Percentiles rank a stretch among this genome's conserved stretches.
These are phyloP conservation scores for Zosterops borbonicus DNA, from an alignment of 2,113 vertebrate species.

Conservation along the genomic window DNA sequence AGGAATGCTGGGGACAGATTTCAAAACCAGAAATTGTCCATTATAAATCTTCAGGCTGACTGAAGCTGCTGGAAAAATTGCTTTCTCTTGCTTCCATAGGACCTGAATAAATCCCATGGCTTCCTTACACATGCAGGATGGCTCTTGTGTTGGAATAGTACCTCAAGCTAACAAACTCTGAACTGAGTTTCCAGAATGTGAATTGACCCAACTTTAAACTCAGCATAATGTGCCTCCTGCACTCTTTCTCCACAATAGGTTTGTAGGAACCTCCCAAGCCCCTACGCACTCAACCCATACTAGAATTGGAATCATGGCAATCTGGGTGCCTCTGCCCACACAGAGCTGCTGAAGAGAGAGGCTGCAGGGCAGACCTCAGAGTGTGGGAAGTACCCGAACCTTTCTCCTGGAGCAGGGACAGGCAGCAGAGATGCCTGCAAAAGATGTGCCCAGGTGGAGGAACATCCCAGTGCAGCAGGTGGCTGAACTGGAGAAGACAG, in stretches of 20 bases:
- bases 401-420: neutral
- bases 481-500: too few species aligned
- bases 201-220: neutral
- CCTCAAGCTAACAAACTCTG: neutral
- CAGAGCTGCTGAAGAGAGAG: neutral
- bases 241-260: neutral
- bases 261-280: neutral
- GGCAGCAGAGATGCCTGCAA: neutral
- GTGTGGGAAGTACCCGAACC: too few species aligned
- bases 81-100: neutral
- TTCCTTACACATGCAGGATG: neutral
- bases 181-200: neutral
- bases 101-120: neutral
- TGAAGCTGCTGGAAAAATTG: neutral
- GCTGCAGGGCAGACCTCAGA: neutral
- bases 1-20: neutral
- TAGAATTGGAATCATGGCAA: neutral
- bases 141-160: neutral
- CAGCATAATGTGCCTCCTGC: neutral
- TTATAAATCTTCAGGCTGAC: neutral
- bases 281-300: neutral
- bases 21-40: neutral
- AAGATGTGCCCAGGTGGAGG: neutral
- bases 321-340: too few species aligned
- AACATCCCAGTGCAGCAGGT: neutral